Evolutionary conservation across 2,113 vertebrate genomes (phyloP).

Genomic region (Otis tarda): DNA sequence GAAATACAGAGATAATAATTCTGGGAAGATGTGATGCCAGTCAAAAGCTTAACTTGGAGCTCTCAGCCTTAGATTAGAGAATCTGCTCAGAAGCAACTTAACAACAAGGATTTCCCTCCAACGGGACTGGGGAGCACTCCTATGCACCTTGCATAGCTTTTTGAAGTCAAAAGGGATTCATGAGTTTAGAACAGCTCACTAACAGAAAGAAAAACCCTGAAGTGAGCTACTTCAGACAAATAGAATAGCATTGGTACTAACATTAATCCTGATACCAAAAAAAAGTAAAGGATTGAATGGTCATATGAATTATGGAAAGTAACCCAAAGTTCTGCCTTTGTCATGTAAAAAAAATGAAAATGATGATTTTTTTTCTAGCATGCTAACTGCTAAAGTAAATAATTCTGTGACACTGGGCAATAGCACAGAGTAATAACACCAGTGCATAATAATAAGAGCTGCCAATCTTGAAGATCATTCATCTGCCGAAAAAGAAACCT

Average conservation of each 20-base stretch:
- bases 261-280: background rate
- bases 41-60: background rate
- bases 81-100: background rate
- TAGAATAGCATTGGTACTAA: background rate
- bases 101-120: background rate
- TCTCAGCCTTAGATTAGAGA: background rate
- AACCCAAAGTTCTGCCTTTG: background rate
- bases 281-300: background rate
- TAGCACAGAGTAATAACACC: constrained; percentile 3
- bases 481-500: background rate
- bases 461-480: background rate
- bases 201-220: background rate
- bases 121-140: background rate
- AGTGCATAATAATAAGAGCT: background rate
- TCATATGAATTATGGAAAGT: constrained; percentile 4
- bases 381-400: background rate
- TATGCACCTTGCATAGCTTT: background rate
- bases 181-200: background rate
- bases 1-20: background rate
- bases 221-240: background rate
- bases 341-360: constrained; percentile 18
- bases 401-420: background rate
- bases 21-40: background rate
- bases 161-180: background rate
- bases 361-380: background rate